phyloP scores from a whole-genome alignment of 2,888 invertebrate species.

The Tetramorium bicarinatum region DNA sequence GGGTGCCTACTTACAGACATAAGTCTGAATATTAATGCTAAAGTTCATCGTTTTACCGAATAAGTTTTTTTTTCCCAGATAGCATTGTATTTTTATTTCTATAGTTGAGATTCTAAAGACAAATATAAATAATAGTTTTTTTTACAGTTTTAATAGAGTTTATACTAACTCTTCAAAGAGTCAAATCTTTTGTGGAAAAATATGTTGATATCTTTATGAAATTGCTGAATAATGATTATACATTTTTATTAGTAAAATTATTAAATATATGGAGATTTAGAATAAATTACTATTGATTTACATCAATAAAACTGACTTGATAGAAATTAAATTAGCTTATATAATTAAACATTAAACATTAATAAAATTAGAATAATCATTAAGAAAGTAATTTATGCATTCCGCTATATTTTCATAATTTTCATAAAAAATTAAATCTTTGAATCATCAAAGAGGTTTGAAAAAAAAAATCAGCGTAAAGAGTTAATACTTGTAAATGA shows the following conservation, averaged over 20 bases:
- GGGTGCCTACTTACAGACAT: neutral
- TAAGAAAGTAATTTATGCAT: neutral
- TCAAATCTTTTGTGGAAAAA: neutral
- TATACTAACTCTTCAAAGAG: neutral
- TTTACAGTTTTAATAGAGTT: neutral
- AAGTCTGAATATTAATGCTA: constrained; percentile 5
- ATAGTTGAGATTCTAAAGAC: neutral
- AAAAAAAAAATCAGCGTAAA: neutral
- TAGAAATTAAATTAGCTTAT: too few relatives aligned
- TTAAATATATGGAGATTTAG: neutral
- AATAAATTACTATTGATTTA: neutral
- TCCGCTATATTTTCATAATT: neutral
- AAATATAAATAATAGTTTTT: neutral
- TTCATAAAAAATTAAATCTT: neutral
- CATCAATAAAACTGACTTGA: neutral
- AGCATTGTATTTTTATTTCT: neutral
- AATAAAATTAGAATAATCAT: neutral
- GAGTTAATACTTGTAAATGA: neutral
- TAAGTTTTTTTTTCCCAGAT: neutral
- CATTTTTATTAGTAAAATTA: neutral
- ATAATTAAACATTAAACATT: neutral
- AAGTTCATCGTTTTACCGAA: neutral
- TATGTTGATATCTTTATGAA: neutral
- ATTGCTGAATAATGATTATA: neutral
- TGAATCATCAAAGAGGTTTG: neutral